phyloP scores from a whole-genome alignment of 1,140 invertebrate genomes.

The Aphidius ervi region DNA sequence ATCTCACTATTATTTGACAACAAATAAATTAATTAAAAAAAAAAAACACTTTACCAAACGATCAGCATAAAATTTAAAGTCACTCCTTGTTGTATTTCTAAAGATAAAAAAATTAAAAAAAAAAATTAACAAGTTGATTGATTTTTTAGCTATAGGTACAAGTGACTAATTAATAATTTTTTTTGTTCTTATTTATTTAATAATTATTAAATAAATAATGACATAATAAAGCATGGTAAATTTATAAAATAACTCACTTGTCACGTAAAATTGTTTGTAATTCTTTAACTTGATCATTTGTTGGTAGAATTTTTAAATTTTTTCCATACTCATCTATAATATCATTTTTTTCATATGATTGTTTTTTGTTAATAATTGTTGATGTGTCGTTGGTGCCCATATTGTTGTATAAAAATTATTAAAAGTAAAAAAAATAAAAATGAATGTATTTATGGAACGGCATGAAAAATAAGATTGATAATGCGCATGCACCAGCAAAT shows the following conservation, averaged over 20 bases:
- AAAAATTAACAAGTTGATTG: conserved; percentile 11
- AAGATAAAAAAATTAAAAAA: conserved; percentile 42
- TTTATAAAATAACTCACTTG: conserved; percentile 63
- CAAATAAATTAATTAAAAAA: conserved; percentile 6
- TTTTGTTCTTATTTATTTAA: too few species aligned
- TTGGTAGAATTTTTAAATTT: conserved; percentile 75
- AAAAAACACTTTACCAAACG: conserved; percentile 61
- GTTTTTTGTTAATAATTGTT: conserved; percentile 34
- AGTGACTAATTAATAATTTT: too few species aligned
- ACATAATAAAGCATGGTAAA: conserved; percentile 1
- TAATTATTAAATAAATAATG: neutral
- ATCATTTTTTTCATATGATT: conserved; percentile 31
- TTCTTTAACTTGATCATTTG: conserved; percentile 87
- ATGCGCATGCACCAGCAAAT: too few species aligned
- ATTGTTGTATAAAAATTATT: neutral
- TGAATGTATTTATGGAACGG: too few species aligned
- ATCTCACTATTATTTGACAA: neutral
- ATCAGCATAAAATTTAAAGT: conserved; percentile 99
- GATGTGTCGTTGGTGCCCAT: conserved; percentile 45
- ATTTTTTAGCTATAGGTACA: neutral
- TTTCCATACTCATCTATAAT: conserved; percentile 65
- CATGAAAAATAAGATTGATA: too few species aligned
- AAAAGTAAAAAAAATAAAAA: too few species aligned
- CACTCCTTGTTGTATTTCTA: conserved; percentile 87
- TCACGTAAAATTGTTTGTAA: conserved; percentile 93